Evolutionary conservation across 1,140 invertebrate species (phyloP).

Genomic region (Lepidostoma basale): DNA sequence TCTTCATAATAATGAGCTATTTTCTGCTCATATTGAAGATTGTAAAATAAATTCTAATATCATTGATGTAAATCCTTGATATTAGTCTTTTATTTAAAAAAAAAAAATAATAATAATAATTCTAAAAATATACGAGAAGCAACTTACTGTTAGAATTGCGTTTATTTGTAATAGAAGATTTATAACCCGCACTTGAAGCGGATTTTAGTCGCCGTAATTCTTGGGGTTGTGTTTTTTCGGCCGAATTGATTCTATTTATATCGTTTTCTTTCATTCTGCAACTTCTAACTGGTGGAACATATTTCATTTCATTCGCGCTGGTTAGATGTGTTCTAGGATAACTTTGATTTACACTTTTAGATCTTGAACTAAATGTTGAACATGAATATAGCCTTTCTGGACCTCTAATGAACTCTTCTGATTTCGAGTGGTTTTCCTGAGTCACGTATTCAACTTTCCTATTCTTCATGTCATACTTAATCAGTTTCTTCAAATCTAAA

Average conservation of each 20-base stretch:
- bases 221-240: constrained; percentile 40
- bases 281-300: neutral
- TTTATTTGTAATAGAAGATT: constrained; percentile 51
- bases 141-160: constrained; percentile 42
- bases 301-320: neutral
- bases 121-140: too few species aligned
- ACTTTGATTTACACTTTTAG: constrained; percentile 48
- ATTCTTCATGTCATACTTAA: constrained; percentile 60
- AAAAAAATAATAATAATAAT: too few species aligned
- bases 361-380: constrained; percentile 57
- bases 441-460: constrained; percentile 41
- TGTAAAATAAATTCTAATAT: too few species aligned
- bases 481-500: constrained; percentile 65
- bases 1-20: too few species aligned
- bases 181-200: constrained; percentile 49
- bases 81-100: too few species aligned
- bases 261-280: neutral
- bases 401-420: constrained; percentile 47
- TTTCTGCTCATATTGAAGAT: too few species aligned
- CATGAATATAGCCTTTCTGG: constrained; percentile 57
- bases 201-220: constrained; percentile 49
- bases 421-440: constrained; percentile 32
- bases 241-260: constrained; percentile 49
- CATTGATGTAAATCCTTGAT: too few species aligned
- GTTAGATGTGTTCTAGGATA: constrained; percentile 21